A percentile compares a stretch with the other conserved stretches of the same genome.
Evolutionary conservation across 1,140 invertebrate genomes (phyloP).

Genomic region (Pygmarrhopalites habei): DNA sequence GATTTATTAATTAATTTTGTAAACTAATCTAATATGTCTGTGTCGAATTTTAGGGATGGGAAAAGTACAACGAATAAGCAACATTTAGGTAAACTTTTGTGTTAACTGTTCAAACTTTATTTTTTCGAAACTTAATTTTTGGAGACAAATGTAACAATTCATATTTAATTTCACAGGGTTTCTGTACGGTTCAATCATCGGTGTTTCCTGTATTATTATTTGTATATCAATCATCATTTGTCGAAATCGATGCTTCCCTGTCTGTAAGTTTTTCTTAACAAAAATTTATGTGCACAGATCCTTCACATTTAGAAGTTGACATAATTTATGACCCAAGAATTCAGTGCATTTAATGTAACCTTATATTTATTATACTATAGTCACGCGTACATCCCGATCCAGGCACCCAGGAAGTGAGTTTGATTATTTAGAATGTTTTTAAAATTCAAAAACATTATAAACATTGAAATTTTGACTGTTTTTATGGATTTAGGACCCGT

Average conservation of each 20-base stretch:
- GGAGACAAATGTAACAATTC: not conserved
- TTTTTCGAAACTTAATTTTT: not conserved
- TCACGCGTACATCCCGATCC: too few relatives aligned
- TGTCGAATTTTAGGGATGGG: too few relatives aligned
- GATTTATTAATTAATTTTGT: too few relatives aligned
- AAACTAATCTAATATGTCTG: too few relatives aligned
- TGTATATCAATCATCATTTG: constrained; percentile 31
- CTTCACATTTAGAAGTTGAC: not conserved
- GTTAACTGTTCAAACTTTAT: not conserved
- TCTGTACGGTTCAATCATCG: constrained; percentile 21
- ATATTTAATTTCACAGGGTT: constrained; percentile 18
- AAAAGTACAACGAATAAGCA: constrained; percentile 13
- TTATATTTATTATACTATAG: not conserved
- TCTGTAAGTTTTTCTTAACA: not conserved
- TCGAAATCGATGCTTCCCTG: constrained; percentile 31
- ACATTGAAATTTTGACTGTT: too few relatives aligned
- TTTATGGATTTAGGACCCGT: too few relatives aligned
- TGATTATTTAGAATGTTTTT: too few relatives aligned
- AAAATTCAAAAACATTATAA: too few relatives aligned
- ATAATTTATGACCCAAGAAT: not conserved
- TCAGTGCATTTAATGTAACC: not conserved
- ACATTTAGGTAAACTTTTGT: constrained; percentile 14
- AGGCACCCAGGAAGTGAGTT: constrained; percentile 25
- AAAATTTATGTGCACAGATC: not conserved
- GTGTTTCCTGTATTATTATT: constrained; percentile 23